Percentiles rank a stretch among this genome's conserved stretches.
Evolutionary conservation across 2,888 invertebrate species (phyloP).

Genomic region (Plebejus melissa): DNA sequence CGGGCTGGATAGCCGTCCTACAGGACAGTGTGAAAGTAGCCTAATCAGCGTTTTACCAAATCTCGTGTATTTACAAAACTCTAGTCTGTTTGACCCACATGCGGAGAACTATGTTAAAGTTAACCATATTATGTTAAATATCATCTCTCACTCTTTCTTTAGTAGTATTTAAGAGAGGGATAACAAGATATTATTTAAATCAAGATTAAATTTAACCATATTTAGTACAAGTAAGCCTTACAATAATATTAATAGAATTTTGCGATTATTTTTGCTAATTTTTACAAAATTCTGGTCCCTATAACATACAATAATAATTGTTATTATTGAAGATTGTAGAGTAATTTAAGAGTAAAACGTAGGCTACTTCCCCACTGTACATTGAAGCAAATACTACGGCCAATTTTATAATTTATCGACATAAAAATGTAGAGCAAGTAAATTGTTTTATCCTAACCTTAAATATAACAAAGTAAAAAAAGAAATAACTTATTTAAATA

Average conservation of each 20-base stretch:
- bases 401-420: conserved; percentile 8
- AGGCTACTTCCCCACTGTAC: not conserved
- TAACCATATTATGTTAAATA: no score
- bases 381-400: not conserved
- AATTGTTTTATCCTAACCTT: not conserved
- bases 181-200: not conserved
- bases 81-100: not conserved
- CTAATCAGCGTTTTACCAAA: conserved; percentile 9
- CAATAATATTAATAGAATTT: not conserved
- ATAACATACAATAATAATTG: not conserved
- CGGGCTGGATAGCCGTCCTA: conserved; percentile 25
- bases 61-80: not conserved
- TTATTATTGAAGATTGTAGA: not conserved
- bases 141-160: not conserved
- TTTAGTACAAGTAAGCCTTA: not conserved
- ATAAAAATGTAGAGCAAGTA: not conserved
- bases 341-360: not conserved
- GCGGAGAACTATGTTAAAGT: not conserved
- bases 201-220: not conserved
- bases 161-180: no score
- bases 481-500: conserved; percentile 1
- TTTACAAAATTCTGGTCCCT: not conserved
- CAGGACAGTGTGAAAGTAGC: conserved; percentile 31
- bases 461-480: not conserved
- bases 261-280: no score